Evolutionary conservation across 2,797 vertebrate genomes (phyloP).

Genomic region (Galaxias olidus): DNA sequence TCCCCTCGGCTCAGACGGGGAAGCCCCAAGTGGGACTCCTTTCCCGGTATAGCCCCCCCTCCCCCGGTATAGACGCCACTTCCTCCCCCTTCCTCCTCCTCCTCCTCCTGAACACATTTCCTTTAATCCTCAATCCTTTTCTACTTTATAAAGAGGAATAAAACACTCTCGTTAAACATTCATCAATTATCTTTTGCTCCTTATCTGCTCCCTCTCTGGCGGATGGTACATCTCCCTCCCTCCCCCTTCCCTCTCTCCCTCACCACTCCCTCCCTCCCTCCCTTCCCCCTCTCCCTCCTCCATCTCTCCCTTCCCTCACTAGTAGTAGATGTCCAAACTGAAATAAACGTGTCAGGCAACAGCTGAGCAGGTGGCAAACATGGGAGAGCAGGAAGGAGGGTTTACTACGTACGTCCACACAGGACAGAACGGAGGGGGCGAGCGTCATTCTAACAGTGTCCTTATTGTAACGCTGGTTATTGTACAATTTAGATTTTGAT

Average conservation of each 20-base stretch:
- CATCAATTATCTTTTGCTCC: background rate
- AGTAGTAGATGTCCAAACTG: conserved; percentile 10
- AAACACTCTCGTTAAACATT: no score
- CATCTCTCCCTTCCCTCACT: background rate
- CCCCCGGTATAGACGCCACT: background rate
- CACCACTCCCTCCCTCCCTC: background rate
- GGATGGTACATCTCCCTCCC: no score
- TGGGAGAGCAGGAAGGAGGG: no score
- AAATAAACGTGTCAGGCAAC: conserved; percentile 28
- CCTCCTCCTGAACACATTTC: conserved; percentile 4
- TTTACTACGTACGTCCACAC: no score
- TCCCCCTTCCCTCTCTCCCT: background rate
- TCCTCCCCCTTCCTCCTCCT: background rate
- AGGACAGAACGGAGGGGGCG: no score
- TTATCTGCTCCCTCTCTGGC: background rate
- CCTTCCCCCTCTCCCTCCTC: background rate
- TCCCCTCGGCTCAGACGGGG: conserved; percentile 3
- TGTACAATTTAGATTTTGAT: no score
- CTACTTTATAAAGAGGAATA: background rate
- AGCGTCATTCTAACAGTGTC: no score
- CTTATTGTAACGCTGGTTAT: no score
- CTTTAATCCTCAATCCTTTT: background rate
- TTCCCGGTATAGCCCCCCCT: conserved; percentile 1
- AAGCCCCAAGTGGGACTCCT: background rate
- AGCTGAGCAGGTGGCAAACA: conserved; percentile 23